Percentiles rank a stretch among this genome's conserved stretches.
These are phyloP conservation scores for Drosophila neocordata DNA, from an alignment of 1,140 invertebrate genomes.

Conservation along the genomic window DNA sequence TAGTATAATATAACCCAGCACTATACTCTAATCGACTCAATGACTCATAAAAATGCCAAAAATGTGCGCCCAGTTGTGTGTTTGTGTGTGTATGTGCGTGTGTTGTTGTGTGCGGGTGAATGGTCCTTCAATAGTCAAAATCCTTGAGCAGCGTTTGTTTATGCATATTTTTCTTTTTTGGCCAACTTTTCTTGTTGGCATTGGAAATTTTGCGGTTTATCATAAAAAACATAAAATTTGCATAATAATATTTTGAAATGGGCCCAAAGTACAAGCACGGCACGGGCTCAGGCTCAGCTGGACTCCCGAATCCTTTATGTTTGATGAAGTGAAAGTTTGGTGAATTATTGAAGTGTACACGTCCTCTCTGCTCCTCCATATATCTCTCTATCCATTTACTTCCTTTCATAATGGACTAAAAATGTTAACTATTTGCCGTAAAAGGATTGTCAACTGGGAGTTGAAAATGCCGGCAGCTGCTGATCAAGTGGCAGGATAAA, in stretches of 20 bases:
- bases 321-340: constrained; percentile 78
- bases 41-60: constrained; percentile 81
- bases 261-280: background rate
- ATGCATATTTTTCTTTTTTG: constrained; percentile 45
- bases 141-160: constrained; percentile 49
- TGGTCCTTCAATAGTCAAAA: constrained; percentile 19
- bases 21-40: constrained; percentile 73
- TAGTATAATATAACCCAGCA: constrained; percentile 43
- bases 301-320: constrained; percentile 45
- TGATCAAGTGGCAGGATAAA: constrained; percentile 77
- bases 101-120: constrained; percentile 8
- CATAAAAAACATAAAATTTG: constrained; percentile 81
- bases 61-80: constrained; percentile 67
- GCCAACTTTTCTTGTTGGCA: constrained; percentile 24
- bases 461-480: constrained; percentile 53
- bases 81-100: constrained; percentile 16
- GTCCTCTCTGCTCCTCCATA: background rate
- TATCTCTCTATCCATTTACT: background rate
- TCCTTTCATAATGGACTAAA: constrained; percentile 51
- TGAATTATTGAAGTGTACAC: constrained; percentile 59
- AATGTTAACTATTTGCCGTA: constrained; percentile 43
- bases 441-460: constrained; percentile 60
- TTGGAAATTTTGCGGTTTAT: constrained; percentile 76
- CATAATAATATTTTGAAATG: constrained; percentile 78
- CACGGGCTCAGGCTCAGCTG: constrained; percentile 49